These are phyloP conservation scores for Aix galericulata DNA, from an alignment of 2,113 vertebrate genomes.

Conservation along the genomic window DNA sequence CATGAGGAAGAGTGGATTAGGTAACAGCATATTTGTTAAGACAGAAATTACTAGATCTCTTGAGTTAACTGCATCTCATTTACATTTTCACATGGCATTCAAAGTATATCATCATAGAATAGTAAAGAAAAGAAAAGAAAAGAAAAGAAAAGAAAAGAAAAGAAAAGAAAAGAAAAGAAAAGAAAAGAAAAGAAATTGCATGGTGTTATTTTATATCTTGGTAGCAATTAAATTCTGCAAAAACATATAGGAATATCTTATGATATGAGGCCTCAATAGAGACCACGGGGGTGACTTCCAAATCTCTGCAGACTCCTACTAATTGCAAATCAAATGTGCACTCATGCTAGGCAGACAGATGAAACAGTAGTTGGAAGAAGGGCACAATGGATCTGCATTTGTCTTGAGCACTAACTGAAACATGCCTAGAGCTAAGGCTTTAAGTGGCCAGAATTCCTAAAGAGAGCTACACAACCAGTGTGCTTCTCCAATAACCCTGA, in stretches of 20 bases:
- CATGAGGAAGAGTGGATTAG: background rate
- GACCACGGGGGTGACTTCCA: slow-evolving; percentile 32
- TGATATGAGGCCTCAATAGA: background rate
- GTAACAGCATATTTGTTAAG: background rate
- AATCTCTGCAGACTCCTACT: slow-evolving; percentile 41
- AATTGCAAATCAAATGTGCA: slow-evolving; percentile 32
- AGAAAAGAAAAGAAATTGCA: background rate
- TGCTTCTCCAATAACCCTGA: slow-evolving; percentile 16
- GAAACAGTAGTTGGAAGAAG: slow-evolving; percentile 29
- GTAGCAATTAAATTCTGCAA: background rate
- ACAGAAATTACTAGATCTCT: background rate
- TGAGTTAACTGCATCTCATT: slow-evolving; percentile 15
- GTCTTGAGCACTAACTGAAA: slow-evolving; percentile 45
- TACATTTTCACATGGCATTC: background rate
- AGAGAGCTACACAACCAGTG: background rate
- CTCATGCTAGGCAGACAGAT: slow-evolving; percentile 55
- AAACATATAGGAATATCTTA: background rate
- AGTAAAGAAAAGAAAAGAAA: background rate
- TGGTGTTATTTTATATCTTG: background rate
- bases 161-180: background rate
- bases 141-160: background rate
- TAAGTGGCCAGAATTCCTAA: slow-evolving; percentile 45
- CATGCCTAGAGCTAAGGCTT: background rate
- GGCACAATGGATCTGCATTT: slow-evolving; percentile 23
- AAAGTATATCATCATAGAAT: background rate